Conservation (phyloP, 1,140 invertebrate genomes). For the Brachionus paranguensis region DNA sequence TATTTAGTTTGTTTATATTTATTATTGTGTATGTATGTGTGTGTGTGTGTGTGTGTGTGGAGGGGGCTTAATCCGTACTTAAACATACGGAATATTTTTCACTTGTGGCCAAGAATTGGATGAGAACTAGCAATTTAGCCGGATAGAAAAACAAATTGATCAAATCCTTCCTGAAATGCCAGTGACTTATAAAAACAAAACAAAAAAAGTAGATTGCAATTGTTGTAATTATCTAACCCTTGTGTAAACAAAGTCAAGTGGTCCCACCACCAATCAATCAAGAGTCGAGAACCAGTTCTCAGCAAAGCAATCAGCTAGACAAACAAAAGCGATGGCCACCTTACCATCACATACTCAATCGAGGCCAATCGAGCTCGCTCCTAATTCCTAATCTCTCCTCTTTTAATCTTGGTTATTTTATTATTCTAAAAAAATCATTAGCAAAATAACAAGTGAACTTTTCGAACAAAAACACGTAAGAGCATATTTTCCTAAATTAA, state of each 20-base stretch:
- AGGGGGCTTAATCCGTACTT: background rate
- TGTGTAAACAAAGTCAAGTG: background rate
- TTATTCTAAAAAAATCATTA: background rate
- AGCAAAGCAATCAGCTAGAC: background rate
- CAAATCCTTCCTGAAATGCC: slow-evolving; percentile 20
- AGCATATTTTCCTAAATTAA: background rate
- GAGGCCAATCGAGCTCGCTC: background rate
- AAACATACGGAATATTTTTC: background rate
- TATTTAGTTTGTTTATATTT: slow-evolving; percentile 3
- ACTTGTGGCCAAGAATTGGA: background rate
- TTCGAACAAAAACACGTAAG: background rate
- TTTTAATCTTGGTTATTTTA: background rate
- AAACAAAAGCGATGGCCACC: background rate
- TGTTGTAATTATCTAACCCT: background rate
- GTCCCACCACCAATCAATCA: slow-evolving; percentile 1
- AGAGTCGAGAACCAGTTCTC: background rate
- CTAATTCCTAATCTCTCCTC: background rate
- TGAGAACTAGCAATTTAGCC: background rate
- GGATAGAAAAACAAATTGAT: slow-evolving; percentile 9
- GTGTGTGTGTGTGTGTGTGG: background rate
- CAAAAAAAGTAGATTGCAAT: background rate
- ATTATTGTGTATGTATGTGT: background rate
- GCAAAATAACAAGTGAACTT: background rate
- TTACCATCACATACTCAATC: background rate
- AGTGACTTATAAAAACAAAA: background rate